phyloP scores from a whole-genome alignment of 2,888 invertebrate species.

The Sialis lutaria region DNA sequence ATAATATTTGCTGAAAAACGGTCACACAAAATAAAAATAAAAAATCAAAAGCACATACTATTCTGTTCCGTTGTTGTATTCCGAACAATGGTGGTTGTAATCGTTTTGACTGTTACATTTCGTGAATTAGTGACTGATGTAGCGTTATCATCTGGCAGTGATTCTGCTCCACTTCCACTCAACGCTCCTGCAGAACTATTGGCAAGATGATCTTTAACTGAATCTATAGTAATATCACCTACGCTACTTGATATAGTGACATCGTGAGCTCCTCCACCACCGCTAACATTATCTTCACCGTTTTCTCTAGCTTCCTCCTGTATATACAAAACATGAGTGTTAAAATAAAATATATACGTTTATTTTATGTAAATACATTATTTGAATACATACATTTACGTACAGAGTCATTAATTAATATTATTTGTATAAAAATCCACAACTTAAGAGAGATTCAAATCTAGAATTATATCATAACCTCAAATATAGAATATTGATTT shows the following conservation, averaged over 20 bases:
- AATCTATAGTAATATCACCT: slow-evolving; percentile 88
- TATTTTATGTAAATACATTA: too few species aligned
- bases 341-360: too few species aligned
- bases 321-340: slow-evolving; percentile 12
- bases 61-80: neutral
- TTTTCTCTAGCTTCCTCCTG: slow-evolving; percentile 24
- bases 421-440: too few species aligned
- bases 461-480: too few species aligned
- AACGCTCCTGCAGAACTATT: slow-evolving; percentile 22
- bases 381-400: too few species aligned
- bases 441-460: too few species aligned
- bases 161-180: slow-evolving; percentile 12
- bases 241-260: slow-evolving; percentile 40
- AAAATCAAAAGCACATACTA: neutral
- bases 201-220: slow-evolving; percentile 69
- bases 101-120: slow-evolving; percentile 28
- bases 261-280: slow-evolving; percentile 17
- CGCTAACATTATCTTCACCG: slow-evolving; percentile 29
- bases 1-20: neutral
- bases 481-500: too few species aligned
- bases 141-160: slow-evolving; percentile 25
- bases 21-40: neutral
- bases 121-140: slow-evolving; percentile 35
- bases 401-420: too few species aligned
- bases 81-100: slow-evolving; percentile 22